Percentiles rank a stretch among this genome's conserved stretches.
phyloP scores from a whole-genome alignment of 2,113 vertebrate genomes.

The Microcebus lehilahytsara region DNA sequence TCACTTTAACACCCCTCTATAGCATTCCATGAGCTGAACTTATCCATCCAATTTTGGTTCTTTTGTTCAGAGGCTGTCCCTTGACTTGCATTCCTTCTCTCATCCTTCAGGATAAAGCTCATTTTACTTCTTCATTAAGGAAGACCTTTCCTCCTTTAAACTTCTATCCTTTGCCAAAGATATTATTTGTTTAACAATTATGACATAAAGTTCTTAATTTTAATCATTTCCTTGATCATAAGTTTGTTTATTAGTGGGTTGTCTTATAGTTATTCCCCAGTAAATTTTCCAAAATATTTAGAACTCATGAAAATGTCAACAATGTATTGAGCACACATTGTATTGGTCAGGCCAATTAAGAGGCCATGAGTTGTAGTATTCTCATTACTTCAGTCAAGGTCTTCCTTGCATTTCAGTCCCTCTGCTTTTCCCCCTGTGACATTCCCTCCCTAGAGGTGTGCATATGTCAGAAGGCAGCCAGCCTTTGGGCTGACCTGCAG shows the following conservation, averaged over 20 bases:
- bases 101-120: not conserved
- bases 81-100: not conserved
- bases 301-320: not conserved
- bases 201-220: not conserved
- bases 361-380: not conserved
- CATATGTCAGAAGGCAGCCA: not conserved
- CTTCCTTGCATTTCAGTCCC: not conserved
- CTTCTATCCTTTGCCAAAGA: not conserved
- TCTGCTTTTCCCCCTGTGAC: not conserved
- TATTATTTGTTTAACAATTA: not conserved
- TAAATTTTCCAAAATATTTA: not conserved
- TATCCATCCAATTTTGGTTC: not conserved
- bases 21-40: rapidly evolving
- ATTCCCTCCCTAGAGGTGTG: rapidly evolving
- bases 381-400: not conserved
- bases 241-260: not conserved
- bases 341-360: not conserved
- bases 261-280: not conserved
- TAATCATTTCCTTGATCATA: not conserved
- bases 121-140: not conserved
- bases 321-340: not conserved
- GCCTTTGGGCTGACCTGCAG: not conserved
- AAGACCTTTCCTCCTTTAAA: not conserved
- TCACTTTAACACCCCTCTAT: not conserved
- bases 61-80: not conserved